Evolutionary conservation across 2,888 invertebrate species (phyloP).

Genomic region (Onchidella celtica): DNA sequence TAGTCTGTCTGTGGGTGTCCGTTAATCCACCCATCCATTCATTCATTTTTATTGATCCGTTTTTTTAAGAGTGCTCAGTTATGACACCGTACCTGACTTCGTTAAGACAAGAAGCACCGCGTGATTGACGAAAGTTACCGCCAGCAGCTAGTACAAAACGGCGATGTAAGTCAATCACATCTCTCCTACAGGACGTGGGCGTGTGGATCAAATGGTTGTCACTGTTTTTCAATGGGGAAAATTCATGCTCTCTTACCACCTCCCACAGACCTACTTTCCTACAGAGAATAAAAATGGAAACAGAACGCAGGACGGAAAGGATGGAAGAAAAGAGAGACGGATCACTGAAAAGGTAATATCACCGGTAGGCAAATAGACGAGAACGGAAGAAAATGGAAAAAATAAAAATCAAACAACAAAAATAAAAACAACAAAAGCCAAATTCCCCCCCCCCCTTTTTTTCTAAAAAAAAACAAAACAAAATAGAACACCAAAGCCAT

Average conservation of each 20-base stretch:
- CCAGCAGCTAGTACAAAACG: slow-evolving; percentile 91
- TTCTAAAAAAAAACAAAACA: too few relatives aligned
- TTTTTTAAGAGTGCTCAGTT: slow-evolving; percentile 53
- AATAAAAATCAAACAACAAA: too few relatives aligned
- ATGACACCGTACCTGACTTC: slow-evolving; percentile 75
- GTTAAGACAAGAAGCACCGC: slow-evolving; percentile 79
- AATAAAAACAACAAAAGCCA: neutral
- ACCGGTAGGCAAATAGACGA: too few relatives aligned
- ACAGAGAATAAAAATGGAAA: slow-evolving; percentile 69
- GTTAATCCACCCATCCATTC: too few relatives aligned
- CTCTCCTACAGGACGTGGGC: slow-evolving; percentile 90
- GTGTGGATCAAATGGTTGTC: slow-evolving; percentile 94
- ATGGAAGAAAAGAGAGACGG: too few relatives aligned
- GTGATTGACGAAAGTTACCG: slow-evolving; percentile 84
- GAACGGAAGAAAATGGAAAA: too few relatives aligned
- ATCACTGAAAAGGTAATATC: too few relatives aligned
- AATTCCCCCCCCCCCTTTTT: too few relatives aligned
- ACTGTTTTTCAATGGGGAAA: slow-evolving; percentile 97
- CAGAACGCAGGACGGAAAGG: slow-evolving; percentile 10
- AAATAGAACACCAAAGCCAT: too few relatives aligned
- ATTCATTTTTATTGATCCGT: too few relatives aligned
- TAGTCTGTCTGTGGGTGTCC: too few relatives aligned
- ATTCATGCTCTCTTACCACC: slow-evolving; percentile 95
- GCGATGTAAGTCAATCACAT: slow-evolving; percentile 82
- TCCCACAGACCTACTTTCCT: slow-evolving; percentile 88